These are phyloP conservation scores for Lycophotia porphyrea DNA, from an alignment of 2,888 invertebrate species.

Conservation along the genomic window DNA sequence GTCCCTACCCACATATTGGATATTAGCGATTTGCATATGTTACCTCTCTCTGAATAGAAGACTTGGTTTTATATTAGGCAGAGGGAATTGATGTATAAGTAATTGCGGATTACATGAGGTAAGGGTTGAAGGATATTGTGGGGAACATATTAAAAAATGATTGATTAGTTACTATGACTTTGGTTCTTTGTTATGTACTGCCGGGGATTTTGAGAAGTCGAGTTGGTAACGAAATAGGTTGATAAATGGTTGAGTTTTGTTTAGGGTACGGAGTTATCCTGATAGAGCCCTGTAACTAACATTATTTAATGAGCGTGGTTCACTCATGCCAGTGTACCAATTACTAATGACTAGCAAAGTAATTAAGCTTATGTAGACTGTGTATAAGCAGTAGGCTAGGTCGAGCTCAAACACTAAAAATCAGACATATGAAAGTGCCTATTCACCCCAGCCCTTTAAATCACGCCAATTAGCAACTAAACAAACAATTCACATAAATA, in stretches of 20 bases:
- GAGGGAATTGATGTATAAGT: conserved; percentile 36
- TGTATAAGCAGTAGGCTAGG: background rate
- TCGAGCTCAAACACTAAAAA: background rate
- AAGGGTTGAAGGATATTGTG: conserved; percentile 36
- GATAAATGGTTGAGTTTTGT: background rate
- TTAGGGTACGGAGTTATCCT: background rate
- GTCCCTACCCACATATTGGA: conserved; percentile 56
- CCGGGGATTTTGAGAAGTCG: background rate
- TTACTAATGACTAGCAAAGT: too few species aligned
- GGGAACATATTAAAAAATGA: conserved; percentile 43
- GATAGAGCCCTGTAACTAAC: too few species aligned
- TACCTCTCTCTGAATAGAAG: conserved; percentile 49
- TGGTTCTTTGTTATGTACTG: conserved; percentile 4
- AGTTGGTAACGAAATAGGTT: background rate
- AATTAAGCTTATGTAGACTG: background rate
- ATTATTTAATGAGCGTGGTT: background rate
- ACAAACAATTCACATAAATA: conserved; percentile 40
- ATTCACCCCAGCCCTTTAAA: background rate
- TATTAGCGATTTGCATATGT: conserved; percentile 62
- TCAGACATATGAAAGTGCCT: background rate
- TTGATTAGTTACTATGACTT: conserved; percentile 20
- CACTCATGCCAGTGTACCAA: too few species aligned
- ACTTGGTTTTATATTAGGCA: conserved; percentile 36
- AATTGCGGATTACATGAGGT: conserved; percentile 48
- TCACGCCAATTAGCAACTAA: conserved; percentile 38